Evolutionary conservation across 2,888 invertebrate genomes (phyloP), one percentile per base, ranked within the genome.

Genomic region (Eutolmus rufibarbis): DNA sequence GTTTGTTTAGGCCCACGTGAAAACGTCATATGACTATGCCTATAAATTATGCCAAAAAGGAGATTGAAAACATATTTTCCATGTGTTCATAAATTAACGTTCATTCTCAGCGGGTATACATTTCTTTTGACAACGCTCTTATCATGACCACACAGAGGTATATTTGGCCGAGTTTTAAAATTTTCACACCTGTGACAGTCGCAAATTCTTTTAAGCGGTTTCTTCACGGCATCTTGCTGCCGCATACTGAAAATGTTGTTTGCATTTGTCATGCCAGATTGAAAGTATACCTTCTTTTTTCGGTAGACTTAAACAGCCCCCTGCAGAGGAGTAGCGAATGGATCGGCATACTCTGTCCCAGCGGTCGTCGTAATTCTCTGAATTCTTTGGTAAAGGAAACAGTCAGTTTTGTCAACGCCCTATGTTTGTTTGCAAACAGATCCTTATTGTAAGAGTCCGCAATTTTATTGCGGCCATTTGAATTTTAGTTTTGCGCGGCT

Each of bases 161-260:
- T 37, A 56, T 82, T 34, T 82, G 23, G 16, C 57, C 37, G 34
- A 82, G 34, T 66, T 82, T 57, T 51, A 23, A 82, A 23, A 37
- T 66, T 82, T 82, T 82, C 82, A 82, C 82, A 82, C 82, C 82
- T 82, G 82, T 82, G 57, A 34, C 57, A 40, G 12, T 66, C 66
- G 66, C 66, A 66, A 12, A 66, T 66, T 66, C 23, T 23, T 23
- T 66, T 66, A 23, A 66, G 34, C 37, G 37, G 14, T 82, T 82
- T 34, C 31, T 16, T 12, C 46, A 12, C 56, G 7, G 37, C 37
- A 28, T 66, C 28, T 66, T 28, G 66, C 34, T 82, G 37, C 51
- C 57, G 37, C 28, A 37, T 28, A 56, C 37, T 14, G 51, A 37
- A 82, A 66, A 37, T 57, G 66, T 82, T 82, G 82, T 82, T 82